A percentile compares a stretch with the other conserved stretches of the same genome.
phyloP scores from a whole-genome alignment of 2,797 vertebrate species.

The Spinus pinus region DNA sequence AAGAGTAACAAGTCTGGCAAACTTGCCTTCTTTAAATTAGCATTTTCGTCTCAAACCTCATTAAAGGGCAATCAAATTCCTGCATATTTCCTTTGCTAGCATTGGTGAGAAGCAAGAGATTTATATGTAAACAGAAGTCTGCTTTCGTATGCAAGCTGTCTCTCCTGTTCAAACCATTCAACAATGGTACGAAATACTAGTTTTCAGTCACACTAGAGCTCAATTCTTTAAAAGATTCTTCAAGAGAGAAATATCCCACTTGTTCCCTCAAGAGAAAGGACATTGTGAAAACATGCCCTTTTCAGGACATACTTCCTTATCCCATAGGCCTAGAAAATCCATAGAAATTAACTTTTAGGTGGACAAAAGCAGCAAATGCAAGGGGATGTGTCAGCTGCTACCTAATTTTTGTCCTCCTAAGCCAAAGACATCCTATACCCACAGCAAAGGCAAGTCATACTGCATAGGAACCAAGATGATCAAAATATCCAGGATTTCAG shows the following conservation, averaged over 20 bases:
- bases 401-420: background rate
- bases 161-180: background rate
- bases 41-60: conserved; percentile 1
- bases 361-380: background rate
- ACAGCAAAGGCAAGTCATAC: background rate
- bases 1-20: background rate
- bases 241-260: background rate
- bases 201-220: background rate
- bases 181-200: background rate
- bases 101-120: conserved; percentile 46
- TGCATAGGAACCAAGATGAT: background rate
- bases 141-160: background rate
- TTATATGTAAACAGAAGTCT: conserved; percentile 35
- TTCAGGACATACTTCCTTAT: background rate
- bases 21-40: conserved; percentile 26
- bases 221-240: conserved; percentile 24
- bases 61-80: conserved; percentile 43
- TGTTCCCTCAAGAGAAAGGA: background rate
- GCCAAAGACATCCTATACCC: background rate
- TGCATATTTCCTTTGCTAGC: conserved; percentile 18
- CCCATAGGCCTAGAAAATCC: conserved; percentile 30
- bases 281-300: conserved; percentile 37
- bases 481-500: background rate
- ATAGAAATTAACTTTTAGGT: conserved; percentile 8
- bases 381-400: background rate